Evolutionary conservation across 1,140 invertebrate species (phyloP), one percentile per base, ranked within the genome.

Genomic region (Drosophila pandora): DNA sequence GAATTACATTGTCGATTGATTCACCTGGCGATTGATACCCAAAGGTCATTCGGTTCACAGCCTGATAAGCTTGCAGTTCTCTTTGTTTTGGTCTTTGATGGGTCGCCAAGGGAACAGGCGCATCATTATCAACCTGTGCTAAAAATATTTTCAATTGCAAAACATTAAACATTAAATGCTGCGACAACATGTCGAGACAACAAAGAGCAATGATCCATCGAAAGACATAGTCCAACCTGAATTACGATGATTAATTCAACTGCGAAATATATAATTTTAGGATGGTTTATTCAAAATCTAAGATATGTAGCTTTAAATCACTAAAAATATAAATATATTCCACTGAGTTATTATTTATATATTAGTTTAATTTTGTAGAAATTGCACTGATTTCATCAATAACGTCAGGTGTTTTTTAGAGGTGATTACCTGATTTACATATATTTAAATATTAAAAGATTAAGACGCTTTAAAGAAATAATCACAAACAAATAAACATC

Each of bases 141-240:
- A 73, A 63, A 73, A 73, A 73, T 73, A 73, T 50, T 41, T 4
- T 1, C 22, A 43, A 72, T 62, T 62, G 34, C 43, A 73, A 73
- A 73, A 67, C 59, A 67, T 60, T 34, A 32, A 39, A 39, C 57
- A 45, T 50, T 65, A 59, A 52, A 52, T 68, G 57, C 12, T 71
- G 30, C 21, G 23, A 63, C 50, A 61, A 72, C 37, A 48, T 43
- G 23, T 17, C 8, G 2, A 2, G 57, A 62, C 50, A 62, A 72
- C 69, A 73, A 73, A 73, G 70, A 62, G 41, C 43, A 49, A 53
- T 9, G 21, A 12, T 13, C 25, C 63, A 68, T 41, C 34, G 13
- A 34, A 30, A 55, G 25, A 55, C 23, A 17, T 41, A 25, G 43
- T 56, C 13, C 21, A 58, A 58, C 34, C 12, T 1, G 8, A 25